Evolutionary conservation across 2,113 vertebrate genomes (phyloP).

Genomic region (Melanerpes aurifrons): DNA sequence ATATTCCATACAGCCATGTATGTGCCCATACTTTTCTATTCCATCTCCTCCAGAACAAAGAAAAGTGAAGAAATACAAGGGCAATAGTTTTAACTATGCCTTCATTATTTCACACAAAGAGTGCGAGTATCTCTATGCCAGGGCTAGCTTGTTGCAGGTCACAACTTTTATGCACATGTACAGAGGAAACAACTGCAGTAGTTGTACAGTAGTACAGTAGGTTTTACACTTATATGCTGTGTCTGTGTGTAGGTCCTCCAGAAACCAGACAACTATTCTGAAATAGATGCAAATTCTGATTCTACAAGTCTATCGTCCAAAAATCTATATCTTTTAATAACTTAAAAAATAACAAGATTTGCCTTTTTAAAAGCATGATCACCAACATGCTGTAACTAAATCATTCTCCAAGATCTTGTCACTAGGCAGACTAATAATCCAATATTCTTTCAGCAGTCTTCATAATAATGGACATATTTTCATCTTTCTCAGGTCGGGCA

Average conservation of each 20-base stretch:
- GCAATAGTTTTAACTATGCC: not conserved
- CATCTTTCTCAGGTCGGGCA: constrained; percentile 56
- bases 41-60: not conserved
- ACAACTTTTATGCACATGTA: not conserved
- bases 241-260: not conserved
- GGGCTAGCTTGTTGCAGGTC: not conserved
- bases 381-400: not conserved
- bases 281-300: not conserved
- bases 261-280: not conserved
- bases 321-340: not conserved
- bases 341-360: not conserved
- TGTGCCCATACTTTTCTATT: accelerated
- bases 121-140: not conserved
- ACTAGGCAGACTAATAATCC: constrained; percentile 5
- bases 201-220: accelerated
- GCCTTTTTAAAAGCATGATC: not conserved
- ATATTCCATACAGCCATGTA: accelerated
- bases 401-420: not conserved
- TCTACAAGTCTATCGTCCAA: not conserved
- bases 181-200: not conserved
- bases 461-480: constrained; percentile 68
- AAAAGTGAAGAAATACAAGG: not conserved
- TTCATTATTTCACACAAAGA: not conserved
- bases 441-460: constrained; percentile 31
- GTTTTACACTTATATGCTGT: not conserved